A percentile compares a stretch with the other conserved stretches of the same genome.
Evolutionary conservation across 2,888 invertebrate species (phyloP).

Genomic region (Ligdia adustata): DNA sequence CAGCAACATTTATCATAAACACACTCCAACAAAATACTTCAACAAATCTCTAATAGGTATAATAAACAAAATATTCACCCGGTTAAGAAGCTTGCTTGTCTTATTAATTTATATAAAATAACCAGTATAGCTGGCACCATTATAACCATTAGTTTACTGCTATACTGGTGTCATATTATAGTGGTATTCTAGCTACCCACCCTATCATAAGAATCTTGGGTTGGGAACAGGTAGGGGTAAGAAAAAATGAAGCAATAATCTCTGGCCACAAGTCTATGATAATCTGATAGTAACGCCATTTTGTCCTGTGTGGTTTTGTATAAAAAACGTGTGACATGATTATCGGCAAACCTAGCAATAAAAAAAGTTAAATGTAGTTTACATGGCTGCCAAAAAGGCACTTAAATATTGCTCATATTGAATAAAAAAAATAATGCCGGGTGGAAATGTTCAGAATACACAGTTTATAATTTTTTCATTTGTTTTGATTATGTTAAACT

Average conservation of each 20-base stretch:
- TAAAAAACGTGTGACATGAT: constrained; percentile 83
- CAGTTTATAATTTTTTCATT: too few relatives aligned
- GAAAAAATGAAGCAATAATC: constrained; percentile 82
- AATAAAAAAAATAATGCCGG: too few relatives aligned
- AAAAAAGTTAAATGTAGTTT: constrained; percentile 58
- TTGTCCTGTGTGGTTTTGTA: constrained; percentile 81
- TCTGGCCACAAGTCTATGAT: constrained; percentile 78
- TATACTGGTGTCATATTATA: constrained; percentile 42
- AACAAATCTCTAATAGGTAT: constrained; percentile 82
- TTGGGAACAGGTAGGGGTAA: constrained; percentile 74
- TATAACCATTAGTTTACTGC: neutral
- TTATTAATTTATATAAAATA: constrained; percentile 72
- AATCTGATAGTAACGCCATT: constrained; percentile 84
- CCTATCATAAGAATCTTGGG: constrained; percentile 67
- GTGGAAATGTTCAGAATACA: too few relatives aligned
- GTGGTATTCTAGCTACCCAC: constrained; percentile 59
- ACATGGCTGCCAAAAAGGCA: too few relatives aligned
- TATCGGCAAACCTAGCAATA: constrained; percentile 69
- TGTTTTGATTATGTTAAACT: too few relatives aligned
- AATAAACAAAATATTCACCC: constrained; percentile 80
- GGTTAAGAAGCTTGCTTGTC: constrained; percentile 81
- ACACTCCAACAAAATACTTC: constrained; percentile 74
- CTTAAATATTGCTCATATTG: too few relatives aligned
- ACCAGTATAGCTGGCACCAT: constrained; percentile 45
- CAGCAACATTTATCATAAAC: constrained; percentile 68